Percentiles rank a stretch among this genome's conserved stretches.
Conservation (phyloP, 2,888 invertebrate genomes). For the Sesia bembeciformis region DNA sequence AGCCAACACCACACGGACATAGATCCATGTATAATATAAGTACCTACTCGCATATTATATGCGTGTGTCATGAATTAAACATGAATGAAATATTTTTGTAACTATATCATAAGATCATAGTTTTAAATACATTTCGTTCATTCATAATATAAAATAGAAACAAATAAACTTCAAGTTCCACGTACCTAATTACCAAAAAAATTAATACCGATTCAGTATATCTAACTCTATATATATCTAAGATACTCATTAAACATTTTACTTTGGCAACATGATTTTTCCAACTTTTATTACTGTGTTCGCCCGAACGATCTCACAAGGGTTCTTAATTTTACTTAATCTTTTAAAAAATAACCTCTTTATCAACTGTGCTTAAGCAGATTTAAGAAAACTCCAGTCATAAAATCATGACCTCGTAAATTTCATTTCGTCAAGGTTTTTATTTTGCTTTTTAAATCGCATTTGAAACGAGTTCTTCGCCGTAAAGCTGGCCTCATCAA, state of each 20-base stretch:
- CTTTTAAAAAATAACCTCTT: conserved; percentile 20
- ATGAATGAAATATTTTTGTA: no score
- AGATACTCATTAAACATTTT: neutral
- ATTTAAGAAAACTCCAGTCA: conserved; percentile 2
- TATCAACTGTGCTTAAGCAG: conserved; percentile 16
- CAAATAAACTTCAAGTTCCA: no score
- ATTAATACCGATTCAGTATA: no score
- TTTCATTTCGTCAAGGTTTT: conserved; percentile 24
- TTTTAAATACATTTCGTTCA: no score
- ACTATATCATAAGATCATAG: no score
- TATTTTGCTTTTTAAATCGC: conserved; percentile 15
- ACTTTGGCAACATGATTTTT: neutral
- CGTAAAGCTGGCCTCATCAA: conserved; percentile 23
- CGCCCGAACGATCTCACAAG: conserved; percentile 12
- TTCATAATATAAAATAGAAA: no score
- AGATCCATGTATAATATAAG: no score
- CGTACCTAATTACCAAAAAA: no score
- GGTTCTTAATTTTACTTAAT: conserved; percentile 22
- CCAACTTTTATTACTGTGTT: neutral
- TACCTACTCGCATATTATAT: no score
- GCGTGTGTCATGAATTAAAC: no score
- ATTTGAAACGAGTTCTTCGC: conserved; percentile 25
- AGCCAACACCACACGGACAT: no score
- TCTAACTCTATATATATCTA: no score
- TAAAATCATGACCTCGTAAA: conserved; percentile 13